Percentiles rank a stretch among this genome's conserved stretches.
phyloP scores from a whole-genome alignment of 2,888 invertebrate genomes.

The Endomychus coccineus region DNA sequence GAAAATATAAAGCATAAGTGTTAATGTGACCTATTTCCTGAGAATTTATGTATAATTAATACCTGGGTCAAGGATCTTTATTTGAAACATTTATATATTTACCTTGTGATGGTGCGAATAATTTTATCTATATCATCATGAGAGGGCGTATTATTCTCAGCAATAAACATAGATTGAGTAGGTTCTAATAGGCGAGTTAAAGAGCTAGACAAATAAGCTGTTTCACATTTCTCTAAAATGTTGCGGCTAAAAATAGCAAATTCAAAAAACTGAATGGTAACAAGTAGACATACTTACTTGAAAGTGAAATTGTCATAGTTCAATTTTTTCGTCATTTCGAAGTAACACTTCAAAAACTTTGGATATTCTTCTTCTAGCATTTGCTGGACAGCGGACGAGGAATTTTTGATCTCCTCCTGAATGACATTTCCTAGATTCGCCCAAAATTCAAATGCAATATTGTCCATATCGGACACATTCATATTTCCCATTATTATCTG shows the following conservation, averaged over 20 bases:
- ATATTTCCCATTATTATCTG: slow-evolving; percentile 46
- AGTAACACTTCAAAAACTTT: slow-evolving; percentile 71
- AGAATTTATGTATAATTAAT: no score
- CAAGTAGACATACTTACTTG: slow-evolving; percentile 44
- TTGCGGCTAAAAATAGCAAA: slow-evolving; percentile 41
- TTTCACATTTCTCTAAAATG: slow-evolving; percentile 68
- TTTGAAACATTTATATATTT: no score
- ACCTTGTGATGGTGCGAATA: slow-evolving; percentile 58
- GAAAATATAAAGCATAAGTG: no score
- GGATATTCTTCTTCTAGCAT: slow-evolving; percentile 84
- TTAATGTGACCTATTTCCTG: no score
- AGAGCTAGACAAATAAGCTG: slow-evolving; percentile 76
- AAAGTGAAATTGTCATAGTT: slow-evolving; percentile 54
- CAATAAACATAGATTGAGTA: slow-evolving; percentile 73
- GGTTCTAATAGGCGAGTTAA: slow-evolving; percentile 76
- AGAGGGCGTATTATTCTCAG: slow-evolving; percentile 58
- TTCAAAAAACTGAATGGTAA: background rate
- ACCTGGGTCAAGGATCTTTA: no score
- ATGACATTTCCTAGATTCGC: slow-evolving; percentile 43
- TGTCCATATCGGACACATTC: slow-evolving; percentile 46
- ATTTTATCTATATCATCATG: slow-evolving; percentile 64
- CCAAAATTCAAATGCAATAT: slow-evolving; percentile 52
- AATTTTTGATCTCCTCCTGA: slow-evolving; percentile 48
- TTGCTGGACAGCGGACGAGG: slow-evolving; percentile 59
- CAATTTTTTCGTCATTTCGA: slow-evolving; percentile 65